Evolutionary conservation across 2,113 vertebrate species (phyloP).

Genomic region (Urocolius indicus): DNA sequence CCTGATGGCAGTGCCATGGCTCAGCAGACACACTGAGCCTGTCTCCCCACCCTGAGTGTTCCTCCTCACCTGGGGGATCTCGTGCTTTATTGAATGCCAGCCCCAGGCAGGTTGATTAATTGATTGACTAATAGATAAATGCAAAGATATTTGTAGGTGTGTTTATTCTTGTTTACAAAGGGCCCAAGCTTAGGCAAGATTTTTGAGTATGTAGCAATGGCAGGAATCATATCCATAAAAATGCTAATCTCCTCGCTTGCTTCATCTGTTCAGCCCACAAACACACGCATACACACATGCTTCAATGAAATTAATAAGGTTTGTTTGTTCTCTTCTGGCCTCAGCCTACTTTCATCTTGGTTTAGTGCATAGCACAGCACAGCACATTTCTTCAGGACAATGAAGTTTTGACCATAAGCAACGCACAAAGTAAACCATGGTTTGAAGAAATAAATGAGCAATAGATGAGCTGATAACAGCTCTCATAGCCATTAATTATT

Average conservation of each 20-base stretch:
- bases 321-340: slow-evolving; percentile 11
- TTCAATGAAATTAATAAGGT: background rate
- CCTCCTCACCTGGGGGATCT: background rate
- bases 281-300: background rate
- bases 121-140: background rate
- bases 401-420: background rate
- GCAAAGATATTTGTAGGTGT: background rate
- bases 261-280: slow-evolving; percentile 36
- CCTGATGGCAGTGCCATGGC: accelerated
- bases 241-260: slow-evolving; percentile 34
- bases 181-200: slow-evolving; percentile 36
- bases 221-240: slow-evolving; percentile 52
- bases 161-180: slow-evolving; percentile 58
- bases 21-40: background rate
- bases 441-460: background rate
- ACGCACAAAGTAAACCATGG: background rate
- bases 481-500: background rate
- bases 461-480: background rate
- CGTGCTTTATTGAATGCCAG: background rate
- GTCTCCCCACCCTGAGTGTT: background rate
- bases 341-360: background rate
- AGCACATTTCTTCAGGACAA: background rate
- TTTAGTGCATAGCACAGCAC: background rate
- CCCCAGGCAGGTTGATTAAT: background rate
- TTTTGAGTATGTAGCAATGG: slow-evolving; percentile 29